A percentile compares a stretch with the other conserved stretches of the same genome.
Conservation (phyloP, 2,888 invertebrate species). For the Altica lythri region DNA sequence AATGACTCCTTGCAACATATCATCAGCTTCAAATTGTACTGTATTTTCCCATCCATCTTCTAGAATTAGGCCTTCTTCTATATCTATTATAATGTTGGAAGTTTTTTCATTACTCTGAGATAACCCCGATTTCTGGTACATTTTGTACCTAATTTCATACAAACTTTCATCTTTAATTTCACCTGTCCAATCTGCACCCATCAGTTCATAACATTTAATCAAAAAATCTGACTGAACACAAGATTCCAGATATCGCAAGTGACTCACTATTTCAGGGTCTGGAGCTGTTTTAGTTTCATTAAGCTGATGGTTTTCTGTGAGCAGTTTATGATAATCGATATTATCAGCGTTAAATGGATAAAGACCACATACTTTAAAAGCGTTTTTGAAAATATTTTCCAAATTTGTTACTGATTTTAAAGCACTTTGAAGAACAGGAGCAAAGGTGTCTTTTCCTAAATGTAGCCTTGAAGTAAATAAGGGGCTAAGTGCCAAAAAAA, state of each 20-base stretch:
- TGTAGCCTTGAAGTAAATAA: no score
- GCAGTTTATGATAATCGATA: constrained; percentile 16
- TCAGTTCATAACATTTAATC: neutral
- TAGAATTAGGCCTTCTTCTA: constrained; percentile 3
- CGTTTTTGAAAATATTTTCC: constrained; percentile 19
- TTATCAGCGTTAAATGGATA: constrained; percentile 11
- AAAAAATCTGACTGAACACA: neutral
- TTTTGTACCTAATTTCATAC: constrained; percentile 6
- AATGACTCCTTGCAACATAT: neutral
- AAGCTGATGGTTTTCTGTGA: neutral
- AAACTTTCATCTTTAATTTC: neutral
- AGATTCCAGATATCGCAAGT: no score
- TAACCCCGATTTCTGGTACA: constrained; percentile 10
- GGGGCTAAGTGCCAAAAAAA: no score
- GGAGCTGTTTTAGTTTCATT: neutral
- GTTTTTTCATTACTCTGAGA: constrained; percentile 3
- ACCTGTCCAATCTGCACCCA: neutral
- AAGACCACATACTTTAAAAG: no score
- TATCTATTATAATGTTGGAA: constrained; percentile 5
- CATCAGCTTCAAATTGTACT: neutral
- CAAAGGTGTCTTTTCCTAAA: constrained; percentile 16
- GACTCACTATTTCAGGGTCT: neutral
- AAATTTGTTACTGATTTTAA: constrained; percentile 14
- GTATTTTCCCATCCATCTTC: constrained; percentile 11
- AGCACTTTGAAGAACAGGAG: constrained; percentile 8